A percentile compares a stretch with the other conserved stretches of the same genome.
Conservation (phyloP, 2,797 vertebrate genomes). For the Syngnathus acus region DNA sequence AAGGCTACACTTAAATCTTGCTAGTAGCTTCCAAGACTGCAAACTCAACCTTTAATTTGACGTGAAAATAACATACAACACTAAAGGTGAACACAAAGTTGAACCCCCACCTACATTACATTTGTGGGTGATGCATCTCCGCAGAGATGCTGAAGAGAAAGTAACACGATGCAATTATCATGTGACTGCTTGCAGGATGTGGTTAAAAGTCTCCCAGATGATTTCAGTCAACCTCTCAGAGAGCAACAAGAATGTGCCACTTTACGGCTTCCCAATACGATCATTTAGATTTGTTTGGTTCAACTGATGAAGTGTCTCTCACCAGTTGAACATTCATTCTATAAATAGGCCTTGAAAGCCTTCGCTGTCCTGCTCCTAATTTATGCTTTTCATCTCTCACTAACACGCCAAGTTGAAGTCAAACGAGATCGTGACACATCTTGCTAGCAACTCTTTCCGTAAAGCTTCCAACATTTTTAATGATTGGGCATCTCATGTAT, state of each 20-base stretch:
- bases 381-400: conserved; percentile 9
- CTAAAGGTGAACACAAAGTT: neutral
- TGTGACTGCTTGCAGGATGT: conserved; percentile 39
- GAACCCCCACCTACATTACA: conserved; percentile 9
- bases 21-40: too few species aligned
- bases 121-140: neutral
- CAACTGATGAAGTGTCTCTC: conserved; percentile 27
- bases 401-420: conserved; percentile 1
- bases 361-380: conserved; percentile 10
- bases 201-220: conserved; percentile 26
- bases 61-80: too few species aligned
- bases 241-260: conserved; percentile 9
- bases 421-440: neutral
- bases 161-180: conserved; percentile 2
- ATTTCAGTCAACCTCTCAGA: conserved; percentile 36
- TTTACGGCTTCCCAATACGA: conserved; percentile 9
- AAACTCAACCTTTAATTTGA: too few species aligned
- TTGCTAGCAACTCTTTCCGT: neutral
- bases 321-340: conserved; percentile 10
- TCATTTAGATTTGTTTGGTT: conserved; percentile 14
- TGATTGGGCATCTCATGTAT: neutral
- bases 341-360: conserved; percentile 29
- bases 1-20: too few species aligned
- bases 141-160: neutral
- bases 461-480: neutral